Evolutionary conservation across 2,113 vertebrate genomes (phyloP), one percentile per base, ranked within the genome.

Genomic region (Sturnira hondurensis): DNA sequence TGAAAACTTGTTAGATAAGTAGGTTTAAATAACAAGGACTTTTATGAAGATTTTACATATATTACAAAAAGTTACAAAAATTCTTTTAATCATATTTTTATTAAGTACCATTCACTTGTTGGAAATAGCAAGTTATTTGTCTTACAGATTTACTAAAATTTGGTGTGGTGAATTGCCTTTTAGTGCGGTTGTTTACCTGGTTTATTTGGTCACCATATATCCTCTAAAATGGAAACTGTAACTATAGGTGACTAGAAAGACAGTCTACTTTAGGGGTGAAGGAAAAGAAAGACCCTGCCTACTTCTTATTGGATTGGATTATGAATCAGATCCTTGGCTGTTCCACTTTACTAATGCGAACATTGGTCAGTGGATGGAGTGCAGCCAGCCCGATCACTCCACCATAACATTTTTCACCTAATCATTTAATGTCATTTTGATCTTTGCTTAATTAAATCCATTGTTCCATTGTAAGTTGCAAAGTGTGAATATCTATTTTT

Each of bases 401-500:
- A 38, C 4, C 36, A 41, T 43, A 80, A 74, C 65, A 58, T 43
- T 56, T 28, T 31, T 86, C 31, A 74, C 28, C 2, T 73, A 52
- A 63, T 63, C 61, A 14, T 63, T 63, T 31, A 31, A 28, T 31
- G 86, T 84, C 8, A 43, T 70, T 85, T 43, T 68, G 58, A 58
- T 45, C 7, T 11, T 84, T 58, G 1, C 47, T 77, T 26, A 61
- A 28, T 77, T 26, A 61, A 28, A 15, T 31, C 76, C 9, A 82
- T 61, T 88, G 11, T 41, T 50, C 1, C 38, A 68, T 74, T 58
- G 9, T 38, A 47, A 36, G 11, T n/a, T 68, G 3, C 19, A 61
- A 88, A 76, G 50, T 91, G 2, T 16, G 63, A 54, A 26, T 38
- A 24, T 63, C 7, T 54, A 41, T 82, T 92, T 92, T 91, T 68